These are phyloP conservation scores for Limonius californicus DNA, from an alignment of 1,140 invertebrate genomes.

Conservation along the genomic window DNA sequence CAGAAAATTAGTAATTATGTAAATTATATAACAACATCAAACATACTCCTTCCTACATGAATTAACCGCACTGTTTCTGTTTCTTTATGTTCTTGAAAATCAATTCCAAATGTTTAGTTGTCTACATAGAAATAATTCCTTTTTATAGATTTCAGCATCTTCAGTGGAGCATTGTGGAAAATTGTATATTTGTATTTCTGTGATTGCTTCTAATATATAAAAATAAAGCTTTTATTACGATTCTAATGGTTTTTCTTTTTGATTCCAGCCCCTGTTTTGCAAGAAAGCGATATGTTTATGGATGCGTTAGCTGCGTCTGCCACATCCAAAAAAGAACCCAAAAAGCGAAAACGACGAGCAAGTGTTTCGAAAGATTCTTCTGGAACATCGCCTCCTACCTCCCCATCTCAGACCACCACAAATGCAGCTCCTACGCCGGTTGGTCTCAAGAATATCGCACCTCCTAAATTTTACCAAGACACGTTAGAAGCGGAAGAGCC, in stretches of 20 bases:
- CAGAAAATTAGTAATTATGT: too few species aligned
- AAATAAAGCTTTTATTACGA: background rate
- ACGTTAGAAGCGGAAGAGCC: conserved; percentile 69
- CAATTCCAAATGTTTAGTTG: background rate
- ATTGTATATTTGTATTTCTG: conserved; percentile 4
- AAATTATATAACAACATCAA: too few species aligned
- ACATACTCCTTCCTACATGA: too few species aligned
- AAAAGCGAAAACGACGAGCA: conserved; percentile 70
- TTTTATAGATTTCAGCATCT: too few species aligned
- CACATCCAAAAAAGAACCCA: conserved; percentile 68
- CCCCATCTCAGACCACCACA: conserved; percentile 41
- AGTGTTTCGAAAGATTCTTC: conserved; percentile 60
- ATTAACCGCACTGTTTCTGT: too few species aligned
- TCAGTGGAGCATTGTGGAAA: too few species aligned
- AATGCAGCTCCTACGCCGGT: conserved; percentile 44
- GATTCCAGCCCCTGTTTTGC: conserved; percentile 67
- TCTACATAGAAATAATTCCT: too few species aligned
- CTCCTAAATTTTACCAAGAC: conserved; percentile 87
- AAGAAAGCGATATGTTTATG: conserved; percentile 91
- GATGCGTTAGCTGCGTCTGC: conserved; percentile 76
- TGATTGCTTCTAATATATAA: too few species aligned
- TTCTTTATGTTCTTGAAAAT: too few species aligned
- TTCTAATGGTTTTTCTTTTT: conserved; percentile 34
- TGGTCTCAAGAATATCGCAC: conserved; percentile 51
- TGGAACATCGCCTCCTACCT: conserved; percentile 42